phyloP scores from a whole-genome alignment of 2,113 vertebrate species.

The Nestor notabilis region DNA sequence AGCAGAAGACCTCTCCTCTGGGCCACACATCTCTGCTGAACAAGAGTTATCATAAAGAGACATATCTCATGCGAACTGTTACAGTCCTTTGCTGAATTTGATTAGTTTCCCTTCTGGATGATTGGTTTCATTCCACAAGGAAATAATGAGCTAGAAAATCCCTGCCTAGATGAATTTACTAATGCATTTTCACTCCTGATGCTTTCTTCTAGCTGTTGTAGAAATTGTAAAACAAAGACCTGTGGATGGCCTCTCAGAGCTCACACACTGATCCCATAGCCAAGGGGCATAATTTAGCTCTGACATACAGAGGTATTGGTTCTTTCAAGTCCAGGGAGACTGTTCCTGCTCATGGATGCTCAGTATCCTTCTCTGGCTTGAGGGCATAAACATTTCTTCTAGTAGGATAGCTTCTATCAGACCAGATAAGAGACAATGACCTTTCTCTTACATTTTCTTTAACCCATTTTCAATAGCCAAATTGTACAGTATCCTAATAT shows the following conservation, averaged over 20 bases:
- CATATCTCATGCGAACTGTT: background rate
- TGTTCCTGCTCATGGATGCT: background rate
- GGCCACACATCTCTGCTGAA: background rate
- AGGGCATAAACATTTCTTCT: background rate
- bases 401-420: background rate
- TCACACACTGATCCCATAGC: background rate
- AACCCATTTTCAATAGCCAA: background rate
- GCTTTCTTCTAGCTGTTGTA: background rate
- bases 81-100: background rate
- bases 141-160: conserved; percentile 15
- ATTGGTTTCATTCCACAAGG: background rate
- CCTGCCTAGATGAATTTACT: background rate
- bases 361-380: background rate
- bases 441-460: background rate
- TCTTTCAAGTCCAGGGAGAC: background rate
- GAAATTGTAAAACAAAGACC: background rate
- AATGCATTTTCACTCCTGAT: background rate
- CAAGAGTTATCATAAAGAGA: background rate
- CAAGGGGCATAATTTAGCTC: background rate
- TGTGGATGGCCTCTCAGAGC: background rate
- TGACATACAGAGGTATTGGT: background rate
- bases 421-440: background rate
- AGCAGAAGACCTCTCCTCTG: background rate
- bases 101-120: background rate
- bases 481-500: background rate